Evolutionary conservation across 2,888 invertebrate species (phyloP), one percentile per base, ranked within the genome.

Genomic region (Rapana venosa): DNA sequence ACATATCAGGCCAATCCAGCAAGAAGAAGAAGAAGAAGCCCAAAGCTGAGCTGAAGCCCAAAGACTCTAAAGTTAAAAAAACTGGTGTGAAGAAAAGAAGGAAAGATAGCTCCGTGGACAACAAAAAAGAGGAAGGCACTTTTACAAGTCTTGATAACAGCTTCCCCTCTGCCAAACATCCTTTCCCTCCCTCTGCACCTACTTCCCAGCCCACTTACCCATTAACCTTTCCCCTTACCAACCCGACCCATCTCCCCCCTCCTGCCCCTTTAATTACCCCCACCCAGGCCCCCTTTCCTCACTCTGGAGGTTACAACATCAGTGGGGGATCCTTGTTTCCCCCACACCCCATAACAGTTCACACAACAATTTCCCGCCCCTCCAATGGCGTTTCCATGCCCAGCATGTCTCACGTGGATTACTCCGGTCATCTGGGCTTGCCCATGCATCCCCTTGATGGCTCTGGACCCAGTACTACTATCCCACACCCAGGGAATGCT

Each of bases 21-120:
- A 56, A 79, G 30, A 88, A 81, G 79, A 88, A 88, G 58, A 88
- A 88, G 47, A 20, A 5, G 20, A 88, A 88, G 32, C 20, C 81
- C 6, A 56, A 88, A 81, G 77, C 88, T 13, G 79, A 81, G 35
- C 88, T 36, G n/a, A 81, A 58, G 30, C 77, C 36, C 74, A 87
- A 36, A 47, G 32, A 56, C 32, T 36, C 81, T 20, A 79, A 79
- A 81, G 58, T 26, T 20, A 87, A 87, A 36, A 66, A 70, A 11
- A 4, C 79, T 15, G 20, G 61, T 22, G 88, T 30, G 0, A 77
- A 56, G 35, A 81, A 20, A 17, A 22, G 81, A 17, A 32, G 22
- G 81, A 32, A 36, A 47, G 88, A 79, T 56, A 47, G 47, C 2
- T 47, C 47, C 8, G 47, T 47, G 47, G 47, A 47, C 47, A 47